Evolutionary conservation across 2,113 vertebrate genomes (phyloP).

Genomic region (Serilophus lunatus): DNA sequence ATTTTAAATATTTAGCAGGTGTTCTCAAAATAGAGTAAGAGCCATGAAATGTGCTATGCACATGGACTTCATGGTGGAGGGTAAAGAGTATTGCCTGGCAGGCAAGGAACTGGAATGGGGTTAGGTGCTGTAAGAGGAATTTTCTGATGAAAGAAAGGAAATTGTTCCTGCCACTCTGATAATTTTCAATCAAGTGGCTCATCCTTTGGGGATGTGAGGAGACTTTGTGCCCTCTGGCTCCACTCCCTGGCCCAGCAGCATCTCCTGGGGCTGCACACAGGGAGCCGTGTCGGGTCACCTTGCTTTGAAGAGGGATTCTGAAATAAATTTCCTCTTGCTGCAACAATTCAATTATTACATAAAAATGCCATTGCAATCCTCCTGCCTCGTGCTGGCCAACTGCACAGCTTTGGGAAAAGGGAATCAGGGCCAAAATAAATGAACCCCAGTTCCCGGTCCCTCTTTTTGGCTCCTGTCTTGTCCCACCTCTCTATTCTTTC

Average conservation of each 20-base stretch:
- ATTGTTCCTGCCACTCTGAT: slow-evolving; percentile 43
- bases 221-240: background rate
- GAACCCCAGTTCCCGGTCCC: background rate
- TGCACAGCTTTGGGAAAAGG: background rate
- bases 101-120: background rate
- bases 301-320: background rate
- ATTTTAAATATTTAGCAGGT: slow-evolving; percentile 21
- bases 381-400: background rate
- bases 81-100: background rate
- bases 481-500: background rate
- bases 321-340: background rate
- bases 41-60: background rate
- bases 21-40: background rate
- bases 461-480: background rate
- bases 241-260: background rate
- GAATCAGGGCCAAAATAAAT: background rate
- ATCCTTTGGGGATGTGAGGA: background rate
- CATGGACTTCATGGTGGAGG: background rate
- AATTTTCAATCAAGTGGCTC: slow-evolving; percentile 16
- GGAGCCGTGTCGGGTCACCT: background rate
- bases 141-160: slow-evolving; percentile 57
- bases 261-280: background rate
- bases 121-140: slow-evolving; percentile 13
- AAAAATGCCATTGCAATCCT: background rate
- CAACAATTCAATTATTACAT: background rate